A percentile compares a stretch with the other conserved stretches of the same genome.
These are phyloP conservation scores for Callitettix versicolor DNA, from an alignment of 1,140 invertebrate genomes.

Conservation along the genomic window DNA sequence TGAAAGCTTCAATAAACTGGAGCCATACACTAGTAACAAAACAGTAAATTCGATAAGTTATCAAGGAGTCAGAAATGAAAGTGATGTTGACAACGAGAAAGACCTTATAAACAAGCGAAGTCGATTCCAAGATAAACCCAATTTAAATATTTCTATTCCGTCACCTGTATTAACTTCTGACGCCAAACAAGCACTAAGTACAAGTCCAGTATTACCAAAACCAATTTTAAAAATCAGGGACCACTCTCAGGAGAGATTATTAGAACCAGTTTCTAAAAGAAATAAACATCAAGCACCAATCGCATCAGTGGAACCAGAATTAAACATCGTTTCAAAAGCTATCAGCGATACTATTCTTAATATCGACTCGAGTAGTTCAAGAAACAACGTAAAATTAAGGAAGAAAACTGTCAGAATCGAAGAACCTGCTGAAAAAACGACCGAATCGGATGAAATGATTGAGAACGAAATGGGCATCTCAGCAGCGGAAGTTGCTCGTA, in stretches of 20 bases:
- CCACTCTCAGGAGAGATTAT: constrained; percentile 2
- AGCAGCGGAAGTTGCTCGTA: constrained; percentile 20
- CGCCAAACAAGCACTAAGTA: constrained; percentile 6
- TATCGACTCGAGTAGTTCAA: constrained; percentile 8
- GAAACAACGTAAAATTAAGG: too few species aligned
- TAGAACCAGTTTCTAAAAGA: neutral
- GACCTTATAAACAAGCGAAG: too few species aligned
- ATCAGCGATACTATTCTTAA: neutral
- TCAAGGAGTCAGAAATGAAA: too few species aligned
- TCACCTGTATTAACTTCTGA: neutral
- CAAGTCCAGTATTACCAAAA: constrained; percentile 17
- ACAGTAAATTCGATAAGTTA: too few species aligned
- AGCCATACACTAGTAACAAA: neutral
- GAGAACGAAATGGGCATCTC: constrained; percentile 17
- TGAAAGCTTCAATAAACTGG: too few species aligned
- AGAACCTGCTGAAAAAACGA: constrained; percentile 19
- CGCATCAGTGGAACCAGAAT: constrained; percentile 9
- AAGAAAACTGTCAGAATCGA: constrained; percentile 25
- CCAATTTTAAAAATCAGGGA: constrained; percentile 22
- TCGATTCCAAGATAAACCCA: too few species aligned
- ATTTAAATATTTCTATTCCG: too few species aligned
- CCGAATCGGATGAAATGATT: neutral
- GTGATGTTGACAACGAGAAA: too few species aligned
- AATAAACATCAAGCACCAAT: constrained; percentile 3
- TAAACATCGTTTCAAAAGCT: constrained; percentile 1